Conservation (phyloP, 2,888 invertebrate genomes). For the Melanargia galathea region DNA sequence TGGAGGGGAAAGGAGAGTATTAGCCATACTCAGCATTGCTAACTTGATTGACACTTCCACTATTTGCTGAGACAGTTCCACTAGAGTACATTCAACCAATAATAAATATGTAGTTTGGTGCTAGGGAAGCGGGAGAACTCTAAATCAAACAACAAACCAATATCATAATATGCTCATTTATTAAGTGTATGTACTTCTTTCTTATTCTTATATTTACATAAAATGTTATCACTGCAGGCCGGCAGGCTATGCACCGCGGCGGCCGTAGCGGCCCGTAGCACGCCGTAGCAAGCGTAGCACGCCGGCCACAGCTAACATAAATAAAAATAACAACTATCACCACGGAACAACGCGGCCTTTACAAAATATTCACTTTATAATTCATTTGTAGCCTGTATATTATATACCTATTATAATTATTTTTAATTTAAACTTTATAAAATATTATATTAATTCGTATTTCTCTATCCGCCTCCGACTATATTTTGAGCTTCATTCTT, state of each 20-base stretch:
- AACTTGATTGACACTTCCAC: no score
- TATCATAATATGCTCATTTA: constrained; percentile 52
- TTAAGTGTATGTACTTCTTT: constrained; percentile 58
- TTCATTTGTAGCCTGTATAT: background rate
- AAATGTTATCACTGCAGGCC: background rate
- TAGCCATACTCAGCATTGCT: no score
- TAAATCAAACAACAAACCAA: constrained; percentile 24
- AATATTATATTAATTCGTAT: constrained; percentile 3
- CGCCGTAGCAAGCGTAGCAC: background rate
- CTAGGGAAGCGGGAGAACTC: background rate
- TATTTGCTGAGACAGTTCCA: no score
- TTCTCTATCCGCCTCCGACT: constrained; percentile 3
- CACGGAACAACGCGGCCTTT: background rate
- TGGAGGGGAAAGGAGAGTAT: no score
- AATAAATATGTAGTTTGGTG: no score
- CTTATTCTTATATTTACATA: constrained; percentile 61
- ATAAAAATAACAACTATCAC: background rate
- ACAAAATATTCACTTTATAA: constrained; percentile 17
- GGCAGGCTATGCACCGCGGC: background rate
- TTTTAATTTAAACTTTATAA: constrained; percentile 10
- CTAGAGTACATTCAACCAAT: no score
- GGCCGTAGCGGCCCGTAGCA: background rate
- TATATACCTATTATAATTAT: constrained; percentile 17
- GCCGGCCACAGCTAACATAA: no score
- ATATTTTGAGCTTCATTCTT: background rate